Evolutionary conservation across 2,888 invertebrate species (phyloP).

Genomic region (Malachius bipustulatus): DNA sequence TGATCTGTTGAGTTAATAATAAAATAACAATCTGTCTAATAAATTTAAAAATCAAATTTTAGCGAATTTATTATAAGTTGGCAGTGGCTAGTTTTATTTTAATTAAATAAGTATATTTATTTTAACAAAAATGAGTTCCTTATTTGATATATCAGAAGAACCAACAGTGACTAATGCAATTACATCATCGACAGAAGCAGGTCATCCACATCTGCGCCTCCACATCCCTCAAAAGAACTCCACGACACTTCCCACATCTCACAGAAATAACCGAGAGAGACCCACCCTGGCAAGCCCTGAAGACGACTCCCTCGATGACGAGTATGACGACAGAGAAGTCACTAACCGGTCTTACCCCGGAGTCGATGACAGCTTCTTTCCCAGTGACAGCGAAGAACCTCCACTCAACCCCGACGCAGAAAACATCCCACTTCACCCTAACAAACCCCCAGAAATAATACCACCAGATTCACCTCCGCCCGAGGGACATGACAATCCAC

Average conservation of each 20-base stretch:
- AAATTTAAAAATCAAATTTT: no score
- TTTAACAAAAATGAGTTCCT: no score
- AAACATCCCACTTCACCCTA: constrained; percentile 10
- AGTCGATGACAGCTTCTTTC: constrained; percentile 53
- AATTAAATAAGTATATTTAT: no score
- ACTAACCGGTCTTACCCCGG: constrained; percentile 41
- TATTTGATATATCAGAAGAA: no score
- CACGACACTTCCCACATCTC: background rate
- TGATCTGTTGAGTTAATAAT: no score
- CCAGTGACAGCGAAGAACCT: constrained; percentile 24
- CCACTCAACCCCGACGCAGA: constrained; percentile 22
- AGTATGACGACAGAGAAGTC: constrained; percentile 30
- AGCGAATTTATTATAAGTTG: no score
- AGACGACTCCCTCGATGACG: constrained; percentile 49
- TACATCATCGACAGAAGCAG: no score
- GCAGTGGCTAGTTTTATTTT: no score
- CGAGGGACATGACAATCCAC: constrained; percentile 22
- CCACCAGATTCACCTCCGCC: background rate
- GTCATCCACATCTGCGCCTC: no score
- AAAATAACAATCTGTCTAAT: no score
- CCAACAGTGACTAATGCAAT: no score
- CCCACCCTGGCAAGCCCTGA: constrained; percentile 46
- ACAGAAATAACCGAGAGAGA: constrained; percentile 4
- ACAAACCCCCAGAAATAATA: background rate
- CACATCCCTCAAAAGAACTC: constrained; percentile 1